Conservation (phyloP, 2,113 vertebrate genomes). For the Chunga burmeisteri region DNA sequence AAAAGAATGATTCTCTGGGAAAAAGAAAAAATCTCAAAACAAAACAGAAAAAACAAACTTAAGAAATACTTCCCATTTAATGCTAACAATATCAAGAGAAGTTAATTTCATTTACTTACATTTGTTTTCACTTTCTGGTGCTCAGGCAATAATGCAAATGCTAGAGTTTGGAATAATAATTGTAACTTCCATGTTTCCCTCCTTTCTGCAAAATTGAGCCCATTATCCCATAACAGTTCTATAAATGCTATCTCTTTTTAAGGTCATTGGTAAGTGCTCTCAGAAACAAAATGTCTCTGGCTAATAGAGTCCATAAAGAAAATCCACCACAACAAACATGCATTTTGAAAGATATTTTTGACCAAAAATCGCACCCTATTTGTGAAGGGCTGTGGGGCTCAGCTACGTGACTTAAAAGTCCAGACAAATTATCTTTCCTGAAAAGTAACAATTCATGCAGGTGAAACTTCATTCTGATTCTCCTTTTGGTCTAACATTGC, state of each 20-base stretch:
- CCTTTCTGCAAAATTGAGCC: background rate
- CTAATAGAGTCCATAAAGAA: background rate
- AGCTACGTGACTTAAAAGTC: background rate
- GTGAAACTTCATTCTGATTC: background rate
- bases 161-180: background rate
- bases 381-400: background rate
- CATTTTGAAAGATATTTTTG: background rate
- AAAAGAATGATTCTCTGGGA: background rate
- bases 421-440: background rate
- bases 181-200: background rate
- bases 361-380: background rate
- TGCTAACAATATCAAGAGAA: background rate
- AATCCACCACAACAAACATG: background rate
- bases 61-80: background rate
- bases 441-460: background rate
- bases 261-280: background rate
- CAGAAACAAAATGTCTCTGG: background rate
- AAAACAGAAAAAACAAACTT: background rate
- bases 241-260: background rate
- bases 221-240: background rate
- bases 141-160: background rate
- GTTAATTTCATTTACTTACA: slow-evolving; percentile 1
- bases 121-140: slow-evolving; percentile 33
- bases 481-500: background rate
- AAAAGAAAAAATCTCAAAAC: background rate